Evolutionary conservation across 1,140 invertebrate genomes (phyloP).

Genomic region (Diploscapter pachys): DNA sequence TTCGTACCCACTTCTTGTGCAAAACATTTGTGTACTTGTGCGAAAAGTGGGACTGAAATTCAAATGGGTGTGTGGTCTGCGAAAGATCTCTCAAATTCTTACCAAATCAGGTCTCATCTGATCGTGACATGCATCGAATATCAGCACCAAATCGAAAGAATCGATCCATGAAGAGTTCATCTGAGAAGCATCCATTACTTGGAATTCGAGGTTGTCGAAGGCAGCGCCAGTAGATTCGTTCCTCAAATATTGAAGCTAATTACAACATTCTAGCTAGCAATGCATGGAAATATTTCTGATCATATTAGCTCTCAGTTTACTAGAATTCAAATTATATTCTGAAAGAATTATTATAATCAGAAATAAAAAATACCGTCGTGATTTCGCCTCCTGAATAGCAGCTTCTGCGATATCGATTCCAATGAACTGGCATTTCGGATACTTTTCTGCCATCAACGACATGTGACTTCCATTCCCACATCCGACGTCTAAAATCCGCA

Average conservation of each 20-base stretch:
- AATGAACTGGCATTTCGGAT: constrained; percentile 9
- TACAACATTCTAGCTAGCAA: too few species aligned
- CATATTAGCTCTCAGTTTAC: too few species aligned
- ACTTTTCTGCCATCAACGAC: neutral
- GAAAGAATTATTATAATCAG: too few species aligned
- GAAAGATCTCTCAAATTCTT: neutral
- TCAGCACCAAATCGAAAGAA: constrained; percentile 45
- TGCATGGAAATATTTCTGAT: too few species aligned
- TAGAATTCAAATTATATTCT: too few species aligned
- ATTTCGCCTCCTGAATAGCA: constrained; percentile 1
- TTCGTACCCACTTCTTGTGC: too few species aligned
- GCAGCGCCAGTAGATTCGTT: constrained; percentile 4
- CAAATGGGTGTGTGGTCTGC: too few species aligned
- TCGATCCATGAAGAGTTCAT: constrained; percentile 39
- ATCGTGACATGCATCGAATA: constrained; percentile 54
- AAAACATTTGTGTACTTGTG: too few species aligned
- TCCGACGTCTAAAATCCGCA: constrained; percentile 22
- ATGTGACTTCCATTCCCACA: constrained; percentile 21
- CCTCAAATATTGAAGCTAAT: too few species aligned
- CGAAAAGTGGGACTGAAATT: too few species aligned
- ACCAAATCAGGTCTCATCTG: constrained; percentile 49
- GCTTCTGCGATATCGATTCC: constrained; percentile 11
- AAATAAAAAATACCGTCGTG: neutral
- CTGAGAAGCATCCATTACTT: constrained; percentile 37
- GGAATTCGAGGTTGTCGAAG: constrained; percentile 41